Evolutionary conservation across 2,888 invertebrate species (phyloP), one percentile per base, ranked within the genome.

Genomic region (Cephus pulcher): DNA sequence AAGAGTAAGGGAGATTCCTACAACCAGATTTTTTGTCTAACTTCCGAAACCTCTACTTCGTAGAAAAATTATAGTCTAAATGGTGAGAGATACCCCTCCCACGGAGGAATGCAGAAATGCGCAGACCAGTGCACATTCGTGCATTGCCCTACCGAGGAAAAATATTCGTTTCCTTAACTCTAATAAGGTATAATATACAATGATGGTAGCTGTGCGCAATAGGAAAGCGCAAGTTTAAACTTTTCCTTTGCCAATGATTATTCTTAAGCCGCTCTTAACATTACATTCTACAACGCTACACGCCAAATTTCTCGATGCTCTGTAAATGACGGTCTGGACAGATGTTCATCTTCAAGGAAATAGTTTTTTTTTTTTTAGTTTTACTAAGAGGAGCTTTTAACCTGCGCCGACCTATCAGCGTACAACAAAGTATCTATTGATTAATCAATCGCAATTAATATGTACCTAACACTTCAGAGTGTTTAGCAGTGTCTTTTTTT

Each of bases 171-270:
- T 69, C 82, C 85, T 84, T 84, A 86, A 83, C 74, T 81, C 81
- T 86, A 87, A 84, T 82, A 84, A 84, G 83, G 73, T 83, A 32
- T 71, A 88, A 86, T 86, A 83, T 88, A 88, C 84, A 87, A 83
- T 84, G 77, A 86, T 85, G 80, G 79, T 83, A 80, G 71, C 33
- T 30, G 33, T 82, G 82, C 81, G 85, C 85, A 84, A 86, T 80
- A 82, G 85, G 81, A 82, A 81, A 71, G 79, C 83, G 81, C 83
- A 80, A 82, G 81, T 81, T 77, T 77, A 37, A 15, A 32, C 32
- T 2, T 71, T 71, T 30, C 32, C 23, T 71, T 12, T 4, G 71
- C 2, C 71, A 23, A 71, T 32, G 2, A 9, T 56, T 9, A 9
- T 3, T 56, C 37, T 4, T 35, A 12, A 35, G 35, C 35, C 3